Percentiles rank a stretch among this genome's conserved stretches.
Conservation (phyloP, 2,888 invertebrate species). For the Aporophyla nigra region DNA sequence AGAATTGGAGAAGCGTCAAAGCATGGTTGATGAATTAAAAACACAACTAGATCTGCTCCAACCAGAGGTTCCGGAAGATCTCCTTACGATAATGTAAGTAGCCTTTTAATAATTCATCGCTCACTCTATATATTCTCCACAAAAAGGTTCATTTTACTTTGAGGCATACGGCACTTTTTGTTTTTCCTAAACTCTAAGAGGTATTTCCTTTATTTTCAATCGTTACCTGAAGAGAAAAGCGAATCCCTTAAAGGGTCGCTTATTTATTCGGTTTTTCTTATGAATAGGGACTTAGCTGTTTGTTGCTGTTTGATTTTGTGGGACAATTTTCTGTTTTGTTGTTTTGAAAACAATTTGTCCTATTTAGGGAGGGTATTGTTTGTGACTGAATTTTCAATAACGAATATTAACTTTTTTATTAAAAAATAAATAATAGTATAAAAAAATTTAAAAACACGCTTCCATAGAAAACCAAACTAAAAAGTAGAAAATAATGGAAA, state of each 20-base stretch:
- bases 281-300: slow-evolving; percentile 1
- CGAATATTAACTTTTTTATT: not conserved
- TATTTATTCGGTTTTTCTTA: slow-evolving; percentile 16
- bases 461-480: no score
- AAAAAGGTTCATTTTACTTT: slow-evolving; percentile 3
- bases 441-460: no score
- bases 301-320: slow-evolving; percentile 10
- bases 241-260: slow-evolving; percentile 19
- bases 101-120: not conserved
- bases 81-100: slow-evolving; percentile 76
- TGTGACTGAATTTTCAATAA: not conserved
- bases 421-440: no score
- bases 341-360: not conserved
- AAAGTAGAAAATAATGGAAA: no score
- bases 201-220: slow-evolving; percentile 15
- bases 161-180: not conserved
- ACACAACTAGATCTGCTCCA: slow-evolving; percentile 65
- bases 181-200: not conserved
- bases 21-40: slow-evolving; percentile 71
- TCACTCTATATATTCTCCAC: not conserved
- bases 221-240: slow-evolving; percentile 20
- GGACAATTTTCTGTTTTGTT: slow-evolving; percentile 7
- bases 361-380: not conserved
- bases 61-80: slow-evolving; percentile 74
- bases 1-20: slow-evolving; percentile 69